Percentiles rank a stretch among this genome's conserved stretches.
These are phyloP conservation scores for Cyrtodaria siliqua DNA, from an alignment of 2,888 invertebrate genomes.

Conservation along the genomic window DNA sequence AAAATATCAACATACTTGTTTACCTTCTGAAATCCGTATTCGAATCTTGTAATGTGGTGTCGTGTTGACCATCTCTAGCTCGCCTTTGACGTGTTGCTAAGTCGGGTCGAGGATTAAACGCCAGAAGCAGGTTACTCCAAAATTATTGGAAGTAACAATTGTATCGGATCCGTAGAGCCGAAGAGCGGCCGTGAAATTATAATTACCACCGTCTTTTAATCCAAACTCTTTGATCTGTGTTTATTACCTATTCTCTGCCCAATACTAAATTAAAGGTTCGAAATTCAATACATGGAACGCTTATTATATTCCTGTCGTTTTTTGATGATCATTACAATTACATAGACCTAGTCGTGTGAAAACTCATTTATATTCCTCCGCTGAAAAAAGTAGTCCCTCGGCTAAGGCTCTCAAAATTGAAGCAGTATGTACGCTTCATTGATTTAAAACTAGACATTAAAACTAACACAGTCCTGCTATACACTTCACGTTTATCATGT, in stretches of 20 bases:
- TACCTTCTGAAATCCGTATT: slow-evolving; percentile 42
- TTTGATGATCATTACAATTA: slow-evolving; percentile 26
- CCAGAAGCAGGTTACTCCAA: no score
- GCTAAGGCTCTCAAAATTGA: no score
- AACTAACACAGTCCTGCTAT: no score
- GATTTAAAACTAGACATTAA: no score
- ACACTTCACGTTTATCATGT: no score
- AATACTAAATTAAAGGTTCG: slow-evolving; percentile 28
- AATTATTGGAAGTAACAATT: no score
- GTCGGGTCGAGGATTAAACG: no score
- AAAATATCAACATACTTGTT: slow-evolving; percentile 16
- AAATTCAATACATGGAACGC: slow-evolving; percentile 44
- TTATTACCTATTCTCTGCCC: slow-evolving; percentile 25
- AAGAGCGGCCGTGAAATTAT: no score
- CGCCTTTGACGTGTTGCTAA: not conserved
- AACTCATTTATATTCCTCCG: slow-evolving; percentile 48
- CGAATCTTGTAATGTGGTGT: not conserved
- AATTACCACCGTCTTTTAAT: not conserved
- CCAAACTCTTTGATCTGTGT: slow-evolving; percentile 18
- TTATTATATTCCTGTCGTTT: slow-evolving; percentile 34
- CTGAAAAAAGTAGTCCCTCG: slow-evolving; percentile 54
- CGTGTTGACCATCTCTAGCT: not conserved
- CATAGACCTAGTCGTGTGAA: slow-evolving; percentile 42
- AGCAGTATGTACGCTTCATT: no score
- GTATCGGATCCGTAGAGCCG: no score